phyloP scores from a whole-genome alignment of 2,888 invertebrate genomes.

The Elaeidobius kamerunicus region DNA sequence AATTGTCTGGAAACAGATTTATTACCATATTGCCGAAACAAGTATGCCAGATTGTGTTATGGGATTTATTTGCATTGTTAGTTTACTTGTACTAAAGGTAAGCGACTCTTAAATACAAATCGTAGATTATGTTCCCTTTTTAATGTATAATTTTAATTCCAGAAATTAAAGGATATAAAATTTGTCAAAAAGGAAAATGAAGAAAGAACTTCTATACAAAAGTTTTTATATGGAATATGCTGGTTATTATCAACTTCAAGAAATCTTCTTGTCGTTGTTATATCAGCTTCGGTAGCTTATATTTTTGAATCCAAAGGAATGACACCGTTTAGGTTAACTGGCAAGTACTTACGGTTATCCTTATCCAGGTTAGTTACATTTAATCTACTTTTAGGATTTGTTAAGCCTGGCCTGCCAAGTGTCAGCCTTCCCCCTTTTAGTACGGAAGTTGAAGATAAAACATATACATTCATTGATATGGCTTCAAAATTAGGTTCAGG shows the following conservation, averaged over 20 bases:
- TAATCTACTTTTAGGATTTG: conserved; percentile 54
- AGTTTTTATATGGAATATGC: conserved; percentile 54
- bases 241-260: conserved; percentile 74
- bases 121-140: neutral
- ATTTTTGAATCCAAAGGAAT: conserved; percentile 57
- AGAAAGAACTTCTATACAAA: conserved; percentile 50
- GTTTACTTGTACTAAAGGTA: conserved; percentile 68
- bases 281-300: conserved; percentile 65
- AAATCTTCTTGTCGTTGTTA: conserved; percentile 72
- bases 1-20: conserved; percentile 67
- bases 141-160: conserved; percentile 37
- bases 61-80: conserved; percentile 65
- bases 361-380: no score
- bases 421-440: conserved; percentile 65
- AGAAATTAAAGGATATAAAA: conserved; percentile 71
- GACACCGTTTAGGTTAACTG: conserved; percentile 65
- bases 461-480: conserved; percentile 57
- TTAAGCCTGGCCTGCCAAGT: conserved; percentile 67
- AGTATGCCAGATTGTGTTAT: conserved; percentile 67
- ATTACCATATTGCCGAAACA: conserved; percentile 67
- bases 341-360: conserved; percentile 49
- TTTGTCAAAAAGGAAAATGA: conserved; percentile 50
- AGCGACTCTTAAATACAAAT: conserved; percentile 41
- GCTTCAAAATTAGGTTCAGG: conserved; percentile 61
- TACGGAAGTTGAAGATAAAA: conserved; percentile 56